Evolutionary conservation across 2,888 invertebrate genomes (phyloP).

Genomic region (Flexamia atlantica): DNA sequence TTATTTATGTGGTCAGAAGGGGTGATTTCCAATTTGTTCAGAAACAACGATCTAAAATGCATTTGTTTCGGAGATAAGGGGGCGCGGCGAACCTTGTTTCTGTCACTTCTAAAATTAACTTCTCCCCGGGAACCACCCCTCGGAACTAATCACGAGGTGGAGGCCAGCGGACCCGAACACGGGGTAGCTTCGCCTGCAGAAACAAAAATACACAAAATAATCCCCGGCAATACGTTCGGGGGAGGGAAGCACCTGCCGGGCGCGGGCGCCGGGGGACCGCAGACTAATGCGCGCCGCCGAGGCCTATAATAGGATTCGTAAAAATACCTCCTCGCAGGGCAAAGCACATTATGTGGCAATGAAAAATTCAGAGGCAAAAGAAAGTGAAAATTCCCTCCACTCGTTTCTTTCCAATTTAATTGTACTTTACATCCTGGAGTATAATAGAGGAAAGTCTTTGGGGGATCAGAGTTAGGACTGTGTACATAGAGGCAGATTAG

Average conservation of each 20-base stretch:
- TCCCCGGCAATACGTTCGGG: constrained; percentile 6
- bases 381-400: constrained; percentile 12
- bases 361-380: constrained; percentile 40
- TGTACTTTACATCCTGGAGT: neutral
- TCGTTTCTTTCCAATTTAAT: constrained; percentile 39
- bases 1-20: constrained; percentile 59
- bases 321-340: constrained; percentile 17
- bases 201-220: constrained; percentile 54
- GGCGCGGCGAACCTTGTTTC: constrained; percentile 24
- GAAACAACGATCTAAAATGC: constrained; percentile 46
- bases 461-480: too few relatives aligned
- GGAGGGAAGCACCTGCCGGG: constrained; percentile 49
- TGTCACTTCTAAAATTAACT: constrained; percentile 58
- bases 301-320: constrained; percentile 55
- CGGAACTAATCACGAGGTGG: constrained; percentile 51
- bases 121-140: constrained; percentile 52
- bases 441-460: neutral
- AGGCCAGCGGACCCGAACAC: constrained; percentile 33
- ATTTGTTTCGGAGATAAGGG: constrained; percentile 46
- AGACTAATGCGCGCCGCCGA: constrained; percentile 49
- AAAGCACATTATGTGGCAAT: constrained; percentile 44
- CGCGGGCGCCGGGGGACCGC: constrained; percentile 7
- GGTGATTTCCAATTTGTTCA: constrained; percentile 56
- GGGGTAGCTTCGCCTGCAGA: constrained; percentile 41
- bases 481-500: too few relatives aligned